These are phyloP conservation scores for Coccyzus lansbergi DNA, from an alignment of 2,797 vertebrate species.

Conservation along the genomic window DNA sequence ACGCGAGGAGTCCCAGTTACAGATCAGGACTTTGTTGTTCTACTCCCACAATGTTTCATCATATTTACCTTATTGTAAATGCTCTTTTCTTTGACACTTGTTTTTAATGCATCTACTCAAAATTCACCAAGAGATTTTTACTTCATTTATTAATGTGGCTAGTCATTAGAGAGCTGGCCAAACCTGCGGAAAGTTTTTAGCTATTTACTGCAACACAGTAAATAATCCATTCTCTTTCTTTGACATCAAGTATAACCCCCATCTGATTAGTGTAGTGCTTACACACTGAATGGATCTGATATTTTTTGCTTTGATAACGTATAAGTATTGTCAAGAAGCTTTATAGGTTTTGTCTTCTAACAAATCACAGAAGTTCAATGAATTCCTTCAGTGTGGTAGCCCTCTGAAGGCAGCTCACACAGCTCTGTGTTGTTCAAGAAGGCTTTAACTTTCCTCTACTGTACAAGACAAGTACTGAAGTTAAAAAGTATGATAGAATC, in stretches of 20 bases:
- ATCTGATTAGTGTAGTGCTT: not conserved
- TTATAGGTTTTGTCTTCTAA: not conserved
- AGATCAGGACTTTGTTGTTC: not conserved
- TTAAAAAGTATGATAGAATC: not conserved
- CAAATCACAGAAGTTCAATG: not conserved
- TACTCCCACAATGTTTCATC: not conserved
- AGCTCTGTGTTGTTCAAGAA: not conserved
- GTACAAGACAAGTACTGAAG: not conserved
- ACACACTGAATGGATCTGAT: not conserved
- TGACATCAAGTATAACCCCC: not conserved
- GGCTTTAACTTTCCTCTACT: not conserved
- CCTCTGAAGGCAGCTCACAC: not conserved
- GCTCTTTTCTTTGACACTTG: not conserved
- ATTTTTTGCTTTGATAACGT: conserved; percentile 2
- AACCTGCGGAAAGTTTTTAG: not conserved
- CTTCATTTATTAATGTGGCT: not conserved
- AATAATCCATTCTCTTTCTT: not conserved
- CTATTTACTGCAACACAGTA: not conserved
- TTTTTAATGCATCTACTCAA: not conserved
- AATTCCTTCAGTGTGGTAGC: not conserved
- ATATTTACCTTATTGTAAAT: not conserved
- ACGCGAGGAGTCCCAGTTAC: not conserved
- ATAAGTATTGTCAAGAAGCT: not conserved
- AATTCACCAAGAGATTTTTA: not conserved
- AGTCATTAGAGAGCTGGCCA: not conserved